Base-by-base conservation (phyloP, 2,113 vertebrate species). In the Hypocryptadius cinnamomeus region DNA sequence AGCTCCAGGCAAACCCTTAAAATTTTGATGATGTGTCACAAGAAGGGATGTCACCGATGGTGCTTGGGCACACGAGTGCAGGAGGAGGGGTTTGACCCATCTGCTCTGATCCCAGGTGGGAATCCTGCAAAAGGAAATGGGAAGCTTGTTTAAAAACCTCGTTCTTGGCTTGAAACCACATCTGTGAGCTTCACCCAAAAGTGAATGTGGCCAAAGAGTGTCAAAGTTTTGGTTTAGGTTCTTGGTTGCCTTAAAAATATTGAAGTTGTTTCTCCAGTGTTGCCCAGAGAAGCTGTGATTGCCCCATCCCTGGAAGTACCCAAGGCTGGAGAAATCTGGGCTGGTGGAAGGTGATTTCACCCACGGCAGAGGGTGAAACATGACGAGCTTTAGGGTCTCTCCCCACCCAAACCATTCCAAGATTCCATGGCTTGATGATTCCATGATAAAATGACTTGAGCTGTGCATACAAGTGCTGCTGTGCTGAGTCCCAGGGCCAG, bases 31-130 rank as follows among this genome's bases (percentile, higher is more conserved):
- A 12, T 9, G 53, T 63, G 57, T 45, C 66, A 40, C 50, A 28
- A 30, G 25, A 15, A 22, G 57, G 48, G 23, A n/a, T 6, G 56
- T 24, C 85, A 33, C 30, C 3, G n/a, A 8, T 0, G 5, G 50
- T 12, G 56, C 25, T 56, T 10, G 27, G 72, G 61, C 60, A 65
- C 42, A 60, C 7, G 2, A 14, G 13, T 7, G 20, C 24, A 24
- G n/a, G 47, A 0, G 5, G 53, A 72, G 65, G 28, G 17, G 4
- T 13, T 31, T 44, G 44, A 63, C 17, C 66, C 2, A 5, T 5
- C 30, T 1, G 0, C 42, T 47, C 33, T 3, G 1, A 25, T 16
- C 6, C 3, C 42, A 11, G 39, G 0, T 1, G 20, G 59, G 16
- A 71, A 47, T 61, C 47, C 70, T 22, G 20, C 61, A 35, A 9